Percentiles rank a stretch among this genome's conserved stretches.
These are phyloP conservation scores for Artibeus lituratus DNA, from an alignment of 2,797 vertebrate species.

Conservation along the genomic window DNA sequence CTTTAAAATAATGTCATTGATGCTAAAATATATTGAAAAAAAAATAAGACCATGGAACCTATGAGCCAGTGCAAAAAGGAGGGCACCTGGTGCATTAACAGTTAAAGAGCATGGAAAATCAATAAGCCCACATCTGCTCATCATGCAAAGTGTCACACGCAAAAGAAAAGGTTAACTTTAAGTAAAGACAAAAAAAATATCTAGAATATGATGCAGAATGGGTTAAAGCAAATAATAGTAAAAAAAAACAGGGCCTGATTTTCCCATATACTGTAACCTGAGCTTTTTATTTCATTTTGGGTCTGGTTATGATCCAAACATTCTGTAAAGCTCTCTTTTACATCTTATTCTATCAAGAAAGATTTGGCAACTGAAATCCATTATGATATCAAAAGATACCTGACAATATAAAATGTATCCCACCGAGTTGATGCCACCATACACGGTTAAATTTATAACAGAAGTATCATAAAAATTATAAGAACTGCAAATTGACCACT, in stretches of 20 bases:
- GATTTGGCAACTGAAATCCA: slow-evolving; percentile 84
- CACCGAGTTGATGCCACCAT: slow-evolving; percentile 78
- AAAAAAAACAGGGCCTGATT: background rate
- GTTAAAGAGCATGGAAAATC: background rate
- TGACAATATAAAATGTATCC: slow-evolving; percentile 83
- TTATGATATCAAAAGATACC: slow-evolving; percentile 86
- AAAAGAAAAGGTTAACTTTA: background rate
- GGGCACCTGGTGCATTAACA: background rate
- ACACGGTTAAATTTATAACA: slow-evolving; percentile 82
- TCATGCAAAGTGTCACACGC: background rate
- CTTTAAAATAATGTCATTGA: background rate
- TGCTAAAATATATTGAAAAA: background rate
- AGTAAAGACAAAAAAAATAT: background rate
- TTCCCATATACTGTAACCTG: background rate
- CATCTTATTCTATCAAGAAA: slow-evolving; percentile 75
- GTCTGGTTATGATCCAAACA: slow-evolving; percentile 68
- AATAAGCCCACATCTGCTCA: background rate
- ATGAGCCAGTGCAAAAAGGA: background rate
- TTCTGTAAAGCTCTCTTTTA: background rate
- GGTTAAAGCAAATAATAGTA: background rate
- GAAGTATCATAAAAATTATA: slow-evolving; percentile 83
- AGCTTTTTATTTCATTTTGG: slow-evolving; percentile 36
- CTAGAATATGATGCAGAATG: background rate
- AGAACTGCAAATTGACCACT: slow-evolving; percentile 84
- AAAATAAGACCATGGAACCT: background rate